phyloP scores from a whole-genome alignment of 2,888 invertebrate genomes.

The Pardosa pseudoannulata region DNA sequence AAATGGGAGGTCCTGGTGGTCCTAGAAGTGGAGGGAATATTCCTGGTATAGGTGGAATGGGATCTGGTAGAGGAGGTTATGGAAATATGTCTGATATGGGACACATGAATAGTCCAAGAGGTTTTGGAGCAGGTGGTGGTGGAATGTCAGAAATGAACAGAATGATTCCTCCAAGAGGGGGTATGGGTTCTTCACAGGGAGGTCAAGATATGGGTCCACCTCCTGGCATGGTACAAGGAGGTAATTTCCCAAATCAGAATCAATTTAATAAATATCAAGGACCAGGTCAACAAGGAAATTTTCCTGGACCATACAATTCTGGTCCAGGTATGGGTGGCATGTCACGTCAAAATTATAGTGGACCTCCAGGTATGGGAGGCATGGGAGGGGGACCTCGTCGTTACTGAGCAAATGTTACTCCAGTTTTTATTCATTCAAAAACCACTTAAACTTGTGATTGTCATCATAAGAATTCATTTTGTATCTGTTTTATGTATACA shows the following conservation, averaged over 20 bases:
- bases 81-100: conserved; percentile 36
- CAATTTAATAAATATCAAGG: conserved; percentile 46
- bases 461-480: neutral
- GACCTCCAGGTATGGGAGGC: conserved; percentile 43
- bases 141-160: conserved; percentile 8
- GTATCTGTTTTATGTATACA: neutral
- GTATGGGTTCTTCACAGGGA: conserved; percentile 13
- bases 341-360: conserved; percentile 39
- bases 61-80: neutral
- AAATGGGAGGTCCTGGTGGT: conserved; percentile 25
- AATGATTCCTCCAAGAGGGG: conserved; percentile 12
- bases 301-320: conserved; percentile 32
- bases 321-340: conserved; percentile 35
- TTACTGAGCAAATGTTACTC: conserved; percentile 8
- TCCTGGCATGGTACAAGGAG: conserved; percentile 33
- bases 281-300: conserved; percentile 36
- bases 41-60: conserved; percentile 55
- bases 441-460: neutral
- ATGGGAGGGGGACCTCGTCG: conserved; percentile 57
- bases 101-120: conserved; percentile 9
- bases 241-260: conserved; percentile 30
- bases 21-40: conserved; percentile 17
- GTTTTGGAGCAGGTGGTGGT: neutral
- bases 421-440: conserved; percentile 6
- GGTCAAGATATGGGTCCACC: conserved; percentile 14